Base-by-base conservation (phyloP, 2,797 vertebrate species). In the Sebastes aleutianus region DNA sequence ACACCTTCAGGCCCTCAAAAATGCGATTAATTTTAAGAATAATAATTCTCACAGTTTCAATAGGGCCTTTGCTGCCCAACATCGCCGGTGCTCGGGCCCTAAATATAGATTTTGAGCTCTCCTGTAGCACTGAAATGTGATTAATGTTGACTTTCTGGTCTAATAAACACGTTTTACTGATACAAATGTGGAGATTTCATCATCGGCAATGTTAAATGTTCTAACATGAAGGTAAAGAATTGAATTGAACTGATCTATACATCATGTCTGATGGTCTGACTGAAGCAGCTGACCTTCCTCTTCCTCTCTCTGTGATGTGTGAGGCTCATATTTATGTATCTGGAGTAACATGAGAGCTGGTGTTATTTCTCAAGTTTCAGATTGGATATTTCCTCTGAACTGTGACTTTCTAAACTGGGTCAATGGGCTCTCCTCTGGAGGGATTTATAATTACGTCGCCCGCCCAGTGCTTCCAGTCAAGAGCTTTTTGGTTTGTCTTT, bases 351-450 rank as follows among this genome's bases (percentile, higher is more conserved):
- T 12, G 16, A 68, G 58, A 43, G 76, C 34, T 29, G 58, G 27
- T 68, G 73, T 81, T 59, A 12, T 50, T 56, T 53, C n/a, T 26
- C 56, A 22, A 62, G 29, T 64, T 29, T 70, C 18, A 36, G 68
- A 56, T 24, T 14, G 64, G 69, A 69, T 56, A 6, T 57, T 74
- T 76, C 73, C 26, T 74, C 18, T 70, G 43, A 85, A 20, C 26
- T 34, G 1, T n/a, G 74, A 62, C 32, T 50, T 13, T n/a, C 29
- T 43, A 36, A 75, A 82, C 59, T 66, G 76, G 83, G 78, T 86
- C 82, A 81, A 72, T 39, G 32, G 56, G 56, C 36, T 78, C n/a
- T 8, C 62, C 72, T 68, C 67, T 61, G 14, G 6, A 16, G 71
- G 70, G 65, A 22, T 78, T 79, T 70, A 36, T 68, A 74, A 89